These are phyloP conservation scores for Alosa sapidissima DNA, from an alignment of 2,797 vertebrate species.

Conservation along the genomic window DNA sequence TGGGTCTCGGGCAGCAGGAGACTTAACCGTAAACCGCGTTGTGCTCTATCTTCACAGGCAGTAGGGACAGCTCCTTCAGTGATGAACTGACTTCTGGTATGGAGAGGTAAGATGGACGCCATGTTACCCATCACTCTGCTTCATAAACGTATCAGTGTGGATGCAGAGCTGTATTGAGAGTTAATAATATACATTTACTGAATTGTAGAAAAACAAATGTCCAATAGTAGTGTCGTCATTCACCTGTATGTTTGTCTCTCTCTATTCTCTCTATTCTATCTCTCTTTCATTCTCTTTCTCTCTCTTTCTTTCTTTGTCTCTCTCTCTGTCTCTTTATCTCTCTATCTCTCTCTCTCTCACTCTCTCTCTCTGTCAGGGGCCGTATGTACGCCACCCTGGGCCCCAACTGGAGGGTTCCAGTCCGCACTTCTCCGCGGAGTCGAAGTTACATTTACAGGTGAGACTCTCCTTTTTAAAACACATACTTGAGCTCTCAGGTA, in stretches of 20 bases:
- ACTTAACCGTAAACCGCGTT: no score
- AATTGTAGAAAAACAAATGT: no score
- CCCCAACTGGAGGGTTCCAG: constrained; percentile 93
- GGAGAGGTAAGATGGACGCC: constrained; percentile 81
- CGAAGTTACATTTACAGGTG: constrained; percentile 90
- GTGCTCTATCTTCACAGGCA: constrained; percentile 74
- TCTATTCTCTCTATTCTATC: neutral
- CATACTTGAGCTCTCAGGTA: neutral
- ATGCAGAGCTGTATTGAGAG: neutral
- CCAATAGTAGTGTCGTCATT: no score
- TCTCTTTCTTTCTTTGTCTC: neutral
- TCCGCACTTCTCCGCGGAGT: constrained; percentile 88
- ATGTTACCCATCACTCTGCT: no score
- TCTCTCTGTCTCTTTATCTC: no score
- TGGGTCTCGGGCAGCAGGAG: no score
- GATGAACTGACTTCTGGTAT: constrained; percentile 88
- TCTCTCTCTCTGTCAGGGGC: constrained; percentile 78
- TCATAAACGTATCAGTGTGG: neutral
- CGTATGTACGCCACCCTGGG: constrained; percentile 95
- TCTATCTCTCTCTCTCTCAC: neutral
- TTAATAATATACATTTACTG: no score
- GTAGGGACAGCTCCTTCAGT: constrained; percentile 94
- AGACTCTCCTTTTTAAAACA: neutral
- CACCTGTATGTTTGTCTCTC: neutral
- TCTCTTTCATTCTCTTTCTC: neutral